Evolutionary conservation across 2,797 vertebrate genomes (phyloP).

Genomic region (Premnoplex brunnescens): DNA sequence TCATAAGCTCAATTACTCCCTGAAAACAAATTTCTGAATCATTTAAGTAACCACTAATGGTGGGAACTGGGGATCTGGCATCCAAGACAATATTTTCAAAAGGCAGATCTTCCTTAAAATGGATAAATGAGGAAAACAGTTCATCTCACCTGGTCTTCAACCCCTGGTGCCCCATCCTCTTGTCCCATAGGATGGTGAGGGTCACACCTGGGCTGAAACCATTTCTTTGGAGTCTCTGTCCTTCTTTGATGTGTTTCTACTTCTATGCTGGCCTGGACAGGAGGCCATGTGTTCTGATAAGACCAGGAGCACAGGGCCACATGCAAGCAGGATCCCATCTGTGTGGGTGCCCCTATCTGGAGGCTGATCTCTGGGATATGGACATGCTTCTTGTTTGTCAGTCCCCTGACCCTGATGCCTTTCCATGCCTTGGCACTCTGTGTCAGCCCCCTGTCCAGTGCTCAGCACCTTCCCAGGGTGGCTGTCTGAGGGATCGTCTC

Average conservation of each 20-base stretch:
- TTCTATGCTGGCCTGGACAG: background rate
- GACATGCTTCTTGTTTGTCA: background rate
- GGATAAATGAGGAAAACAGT: background rate
- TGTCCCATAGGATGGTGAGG: background rate
- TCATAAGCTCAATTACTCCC: background rate
- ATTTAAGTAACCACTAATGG: background rate
- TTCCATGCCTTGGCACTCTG: background rate
- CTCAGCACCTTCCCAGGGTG: background rate
- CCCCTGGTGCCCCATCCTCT: background rate
- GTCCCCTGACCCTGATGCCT: background rate
- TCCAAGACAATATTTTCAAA: background rate
- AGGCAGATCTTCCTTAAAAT: background rate
- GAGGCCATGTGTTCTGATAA: background rate
- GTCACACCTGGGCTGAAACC: background rate
- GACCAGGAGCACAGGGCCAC: background rate
- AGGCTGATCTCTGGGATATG: background rate
- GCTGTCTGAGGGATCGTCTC: background rate
- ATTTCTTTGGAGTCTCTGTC: background rate
- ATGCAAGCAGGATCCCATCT: background rate
- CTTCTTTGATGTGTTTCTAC: background rate
- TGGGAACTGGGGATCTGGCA: background rate
- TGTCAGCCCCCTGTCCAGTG: background rate
- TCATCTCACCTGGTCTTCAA: background rate
- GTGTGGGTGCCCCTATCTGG: background rate
- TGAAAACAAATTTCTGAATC: background rate